phyloP scores from a whole-genome alignment of 2,113 vertebrate species.

The human (Homo sapiens) region DNA sequence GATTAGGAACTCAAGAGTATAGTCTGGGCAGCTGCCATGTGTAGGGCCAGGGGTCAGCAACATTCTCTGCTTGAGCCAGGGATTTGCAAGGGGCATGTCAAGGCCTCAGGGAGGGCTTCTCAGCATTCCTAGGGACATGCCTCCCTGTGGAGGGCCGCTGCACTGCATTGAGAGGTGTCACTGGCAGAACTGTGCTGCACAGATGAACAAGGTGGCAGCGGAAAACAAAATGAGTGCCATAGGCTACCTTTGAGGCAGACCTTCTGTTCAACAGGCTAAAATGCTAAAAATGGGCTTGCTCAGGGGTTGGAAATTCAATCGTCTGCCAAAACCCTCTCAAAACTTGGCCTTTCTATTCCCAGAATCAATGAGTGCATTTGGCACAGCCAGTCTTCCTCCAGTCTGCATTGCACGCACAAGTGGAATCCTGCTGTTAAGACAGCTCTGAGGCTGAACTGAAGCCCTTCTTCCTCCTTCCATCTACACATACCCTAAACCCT shows the following conservation, averaged over 20 bases:
- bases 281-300: neutral
- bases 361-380: neutral
- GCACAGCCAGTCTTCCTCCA: neutral
- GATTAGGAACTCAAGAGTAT: neutral
- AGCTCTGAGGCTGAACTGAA: neutral
- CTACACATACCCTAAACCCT: neutral
- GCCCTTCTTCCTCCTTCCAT: neutral
- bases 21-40: neutral
- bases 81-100: neutral
- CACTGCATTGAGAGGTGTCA: neutral
- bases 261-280: neutral
- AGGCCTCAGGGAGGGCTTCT: neutral
- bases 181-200: neutral
- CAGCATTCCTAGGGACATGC: neutral
- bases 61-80: neutral
- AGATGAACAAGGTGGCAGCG: neutral
- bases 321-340: too few species aligned
- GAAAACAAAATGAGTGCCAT: neutral
- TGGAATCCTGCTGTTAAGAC: too few species aligned
- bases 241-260: neutral
- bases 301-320: neutral
- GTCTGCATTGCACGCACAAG: neutral
- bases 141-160: neutral
- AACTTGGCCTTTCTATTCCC: neutral
- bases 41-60: too few species aligned